phyloP scores from a whole-genome alignment of 1,140 invertebrate genomes.

The Neuroterus valhalla region DNA sequence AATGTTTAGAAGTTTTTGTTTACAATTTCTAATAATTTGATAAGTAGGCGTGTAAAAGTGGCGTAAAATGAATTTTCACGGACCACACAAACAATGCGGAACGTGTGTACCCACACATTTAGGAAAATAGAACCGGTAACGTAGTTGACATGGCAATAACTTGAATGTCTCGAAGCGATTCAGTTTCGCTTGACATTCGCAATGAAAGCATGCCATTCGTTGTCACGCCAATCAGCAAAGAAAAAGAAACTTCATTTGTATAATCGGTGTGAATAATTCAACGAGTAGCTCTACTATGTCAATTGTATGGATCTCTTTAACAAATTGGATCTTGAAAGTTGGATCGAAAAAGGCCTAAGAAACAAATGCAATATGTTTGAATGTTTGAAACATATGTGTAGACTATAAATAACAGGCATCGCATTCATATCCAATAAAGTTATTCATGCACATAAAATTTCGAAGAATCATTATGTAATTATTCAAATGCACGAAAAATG shows the following conservation, averaged over 20 bases:
- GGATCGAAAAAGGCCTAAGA: not conserved
- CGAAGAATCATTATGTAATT: too few relatives aligned
- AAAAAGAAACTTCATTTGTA: not conserved
- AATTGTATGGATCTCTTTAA: not conserved
- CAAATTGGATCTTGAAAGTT: not conserved
- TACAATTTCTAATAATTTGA: not conserved
- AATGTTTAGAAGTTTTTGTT: not conserved
- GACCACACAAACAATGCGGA: too few relatives aligned
- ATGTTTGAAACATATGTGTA: too few relatives aligned
- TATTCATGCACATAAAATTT: too few relatives aligned
- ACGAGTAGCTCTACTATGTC: not conserved
- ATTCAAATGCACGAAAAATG: too few relatives aligned
- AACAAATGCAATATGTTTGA: too few relatives aligned
- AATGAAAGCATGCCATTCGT: not conserved
- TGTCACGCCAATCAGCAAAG: not conserved
- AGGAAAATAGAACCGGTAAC: not conserved
- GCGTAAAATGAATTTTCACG: too few relatives aligned
- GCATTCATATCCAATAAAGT: too few relatives aligned
- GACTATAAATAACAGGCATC: too few relatives aligned
- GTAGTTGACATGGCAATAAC: not conserved
- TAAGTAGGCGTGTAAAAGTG: not conserved
- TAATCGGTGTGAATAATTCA: conserved; percentile 14
- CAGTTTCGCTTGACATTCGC: not conserved
- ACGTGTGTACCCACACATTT: too few relatives aligned
- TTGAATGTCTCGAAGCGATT: not conserved